phyloP scores from a whole-genome alignment of 2,888 invertebrate species.

The Chydorus sphaericus region DNA sequence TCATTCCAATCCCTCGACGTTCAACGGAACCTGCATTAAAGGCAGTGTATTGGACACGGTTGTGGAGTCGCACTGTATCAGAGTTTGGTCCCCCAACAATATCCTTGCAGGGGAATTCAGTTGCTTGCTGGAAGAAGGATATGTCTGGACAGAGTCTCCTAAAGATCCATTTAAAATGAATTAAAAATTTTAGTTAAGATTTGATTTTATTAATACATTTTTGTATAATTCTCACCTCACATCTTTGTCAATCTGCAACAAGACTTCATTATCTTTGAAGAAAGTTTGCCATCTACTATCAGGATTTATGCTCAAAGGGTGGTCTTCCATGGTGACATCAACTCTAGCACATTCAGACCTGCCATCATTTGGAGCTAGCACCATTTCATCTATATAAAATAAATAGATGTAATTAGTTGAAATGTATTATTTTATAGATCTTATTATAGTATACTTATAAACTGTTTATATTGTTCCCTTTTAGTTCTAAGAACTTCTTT shows the following conservation, averaged over 20 bases:
- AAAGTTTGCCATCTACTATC: constrained; percentile 90
- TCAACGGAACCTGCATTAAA: constrained; percentile 77
- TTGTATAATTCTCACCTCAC: constrained; percentile 43
- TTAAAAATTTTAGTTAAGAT: neutral
- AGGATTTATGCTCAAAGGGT: constrained; percentile 89
- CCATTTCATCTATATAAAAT: neutral
- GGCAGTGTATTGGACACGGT: constrained; percentile 71
- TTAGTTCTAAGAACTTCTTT: constrained; percentile 51
- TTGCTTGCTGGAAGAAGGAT: constrained; percentile 91
- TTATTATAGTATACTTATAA: constrained; percentile 44
- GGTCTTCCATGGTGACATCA: constrained; percentile 50
- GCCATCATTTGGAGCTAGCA: constrained; percentile 29
- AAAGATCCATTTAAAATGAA: constrained; percentile 9
- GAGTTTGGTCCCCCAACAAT: constrained; percentile 64
- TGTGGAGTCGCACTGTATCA: constrained; percentile 55
- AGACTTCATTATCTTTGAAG: constrained; percentile 93
- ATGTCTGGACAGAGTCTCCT: constrained; percentile 41
- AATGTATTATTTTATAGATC: constrained; percentile 12
- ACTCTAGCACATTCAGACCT: constrained; percentile 34
- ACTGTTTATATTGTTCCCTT: constrained; percentile 62
- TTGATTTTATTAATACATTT: neutral
- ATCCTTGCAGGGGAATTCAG: constrained; percentile 72
- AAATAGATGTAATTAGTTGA: neutral
- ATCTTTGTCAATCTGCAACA: constrained; percentile 95
- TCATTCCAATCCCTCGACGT: constrained; percentile 70